Evolutionary conservation across 2,113 vertebrate genomes (phyloP), one percentile per base, ranked within the genome.

Genomic region (Sula dactylatra): DNA sequence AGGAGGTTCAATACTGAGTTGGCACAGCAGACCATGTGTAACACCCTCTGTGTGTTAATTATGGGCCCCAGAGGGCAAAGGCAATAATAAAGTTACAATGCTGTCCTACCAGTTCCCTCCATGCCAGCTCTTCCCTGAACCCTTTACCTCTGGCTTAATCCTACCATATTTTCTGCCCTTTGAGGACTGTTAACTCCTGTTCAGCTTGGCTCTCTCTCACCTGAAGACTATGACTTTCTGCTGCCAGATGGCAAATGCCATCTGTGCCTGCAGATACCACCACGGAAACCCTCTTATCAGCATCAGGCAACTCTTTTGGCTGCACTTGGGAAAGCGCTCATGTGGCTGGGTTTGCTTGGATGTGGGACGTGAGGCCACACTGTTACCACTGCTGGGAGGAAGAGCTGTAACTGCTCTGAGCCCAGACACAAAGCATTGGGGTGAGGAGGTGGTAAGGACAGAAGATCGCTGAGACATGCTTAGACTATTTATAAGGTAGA

Each of bases 51-150:
- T 49, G 25, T 38, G 25, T 94, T 81, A 88, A 86, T 76, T 49
- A 61, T 12, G 54, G 62, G 31, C 27, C 38, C 40, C 26, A 90
- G 70, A 66, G 50, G 45, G 54, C 61, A 93, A 85, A 74, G 73
- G 85, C 85, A 92, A 91, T 94, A 93, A 91, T 49, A 92, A 94
- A 96, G 44, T 94, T 73, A 77, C 16, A 49, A 5, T 2, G 4
- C 6, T 82, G 8, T 76, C 42, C 10, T 40, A 65, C 13, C 13
- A 17, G 21, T 79, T 40, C 27, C 25, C 22, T 91, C 70, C 49
- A 54, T 45, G 38, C 10, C 59, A 86, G 34, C 13, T 73, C 27
- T 71, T 94, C 36, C 49, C 34, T 59, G 26, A 94, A 74, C 5
- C 21, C 34, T 66, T 80, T 26, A 73, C n/a, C 7, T 72, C 21